Evolutionary conservation across 2,888 invertebrate species (phyloP), one percentile per base, ranked within the genome.

Genomic region (Mimachlamys varia): DNA sequence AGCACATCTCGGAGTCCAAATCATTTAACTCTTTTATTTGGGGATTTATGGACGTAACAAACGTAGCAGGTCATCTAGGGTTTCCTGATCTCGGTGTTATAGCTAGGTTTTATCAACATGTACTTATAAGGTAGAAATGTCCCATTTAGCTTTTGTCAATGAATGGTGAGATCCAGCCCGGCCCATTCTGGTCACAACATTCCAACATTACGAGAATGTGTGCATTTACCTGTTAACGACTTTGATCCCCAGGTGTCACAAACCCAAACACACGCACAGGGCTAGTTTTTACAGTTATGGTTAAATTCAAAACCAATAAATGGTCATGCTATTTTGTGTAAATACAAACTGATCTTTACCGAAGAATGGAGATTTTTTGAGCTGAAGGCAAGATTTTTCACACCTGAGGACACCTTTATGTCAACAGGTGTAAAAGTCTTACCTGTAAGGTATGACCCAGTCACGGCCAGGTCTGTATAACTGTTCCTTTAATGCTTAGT

Each of bases 211-310:
- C 33, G 76, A 76, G 76, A 76, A 76, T 33, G 76, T 76, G 33
- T 76, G 76, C 76, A 33, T 76, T 76, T 76, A 76, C 76, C 76
- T 76, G 76, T 76, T 76, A 27, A 76, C 76, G 76, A 76, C 76
- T 76, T 76, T 13, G 10, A 76, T 76, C 76, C 33, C 10, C 76
- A 76, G 76, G 76, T 76, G 76, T 76, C 27, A 76, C 76, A 76
- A 27, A 76, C 76, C 12, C 76, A 76, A 27, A 33, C 33, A 76
- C 33, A 17, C 76, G 27, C 33, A 76, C 33, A 33, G 4, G 33
- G 76, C 76, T 33, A 76, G 76, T 33, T 33, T 76, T 76, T 76
- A 33, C 76, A 33, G 76, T 76, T 76, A 76, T 76, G 76, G 76
- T 33, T 27, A 76, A 13, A 76, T 76, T 76, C 22, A 76, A 76